Conservation (phyloP, 2,113 vertebrate genomes). For the Xenopus borealis region DNA sequence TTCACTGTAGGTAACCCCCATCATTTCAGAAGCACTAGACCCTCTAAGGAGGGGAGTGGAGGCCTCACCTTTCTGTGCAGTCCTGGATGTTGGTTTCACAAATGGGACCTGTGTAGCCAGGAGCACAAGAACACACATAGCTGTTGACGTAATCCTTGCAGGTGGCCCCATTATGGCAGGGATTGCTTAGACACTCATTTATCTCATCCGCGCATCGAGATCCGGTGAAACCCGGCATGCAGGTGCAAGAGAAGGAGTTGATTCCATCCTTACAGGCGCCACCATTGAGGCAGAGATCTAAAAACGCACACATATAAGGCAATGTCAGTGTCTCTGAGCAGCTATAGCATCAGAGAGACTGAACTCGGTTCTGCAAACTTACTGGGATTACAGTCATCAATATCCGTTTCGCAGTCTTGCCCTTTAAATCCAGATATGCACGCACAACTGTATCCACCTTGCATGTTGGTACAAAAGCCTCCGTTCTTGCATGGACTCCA, state of each 20-base stretch:
- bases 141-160: conserved; percentile 85
- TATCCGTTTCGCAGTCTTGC: conserved; percentile 75
- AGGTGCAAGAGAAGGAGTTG: conserved; percentile 77
- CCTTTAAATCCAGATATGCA: conserved; percentile 78
- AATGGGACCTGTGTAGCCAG: conserved; percentile 75
- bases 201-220: conserved; percentile 71
- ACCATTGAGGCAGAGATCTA: conserved; percentile 83
- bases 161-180: conserved; percentile 78
- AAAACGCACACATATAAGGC: background rate
- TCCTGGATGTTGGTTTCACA: conserved; percentile 79
- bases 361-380: conserved; percentile 53
- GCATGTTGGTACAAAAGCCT: conserved; percentile 77
- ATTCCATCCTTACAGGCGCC: conserved; percentile 75
- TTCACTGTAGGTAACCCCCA: no score
- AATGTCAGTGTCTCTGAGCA: no score
- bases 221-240: conserved; percentile 79
- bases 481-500: conserved; percentile 76
- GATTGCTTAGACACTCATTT: conserved; percentile 81
- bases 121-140: conserved; percentile 80
- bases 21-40: no score
- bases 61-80: conserved; percentile 80
- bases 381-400: conserved; percentile 83
- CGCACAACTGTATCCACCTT: conserved; percentile 75
- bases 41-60: no score
- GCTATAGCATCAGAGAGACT: no score